Percentiles rank a stretch among this genome's conserved stretches.
Evolutionary conservation across 2,113 vertebrate species (phyloP).

Genomic region (Nanorana parkeri): DNA sequence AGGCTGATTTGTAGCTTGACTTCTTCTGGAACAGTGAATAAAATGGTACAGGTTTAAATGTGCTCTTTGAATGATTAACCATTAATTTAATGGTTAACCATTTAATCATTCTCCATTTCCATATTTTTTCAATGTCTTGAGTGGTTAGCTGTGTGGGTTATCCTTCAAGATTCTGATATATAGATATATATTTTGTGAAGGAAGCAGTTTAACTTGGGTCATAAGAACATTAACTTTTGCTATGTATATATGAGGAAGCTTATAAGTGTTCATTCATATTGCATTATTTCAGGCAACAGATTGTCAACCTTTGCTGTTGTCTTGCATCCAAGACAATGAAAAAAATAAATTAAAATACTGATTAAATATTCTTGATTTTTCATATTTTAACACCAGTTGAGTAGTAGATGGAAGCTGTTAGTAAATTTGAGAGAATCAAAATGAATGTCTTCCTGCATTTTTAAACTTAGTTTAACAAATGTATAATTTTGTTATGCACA

Average conservation of each 20-base stretch:
- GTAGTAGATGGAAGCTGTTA: conserved; percentile 16
- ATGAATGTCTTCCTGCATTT: conserved; percentile 78
- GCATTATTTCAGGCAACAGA: conserved; percentile 50
- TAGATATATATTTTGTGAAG: conserved; percentile 56
- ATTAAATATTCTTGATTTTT: conserved; percentile 51
- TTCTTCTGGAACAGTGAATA: conserved; percentile 20
- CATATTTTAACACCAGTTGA: conserved; percentile 32
- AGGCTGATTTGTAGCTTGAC: conserved; percentile 60
- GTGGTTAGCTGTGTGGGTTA: conserved; percentile 35
- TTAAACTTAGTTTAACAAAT: conserved; percentile 80
- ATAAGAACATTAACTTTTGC: conserved; percentile 44
- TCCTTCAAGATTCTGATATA: conserved; percentile 49
- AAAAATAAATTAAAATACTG: conserved; percentile 44
- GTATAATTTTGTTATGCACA: conserved; percentile 84
- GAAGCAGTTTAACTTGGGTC: conserved; percentile 46
- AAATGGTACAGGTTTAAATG: conserved; percentile 51
- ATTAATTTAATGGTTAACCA: too few species aligned
- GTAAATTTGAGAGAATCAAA: conserved; percentile 49
- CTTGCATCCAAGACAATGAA: conserved; percentile 52
- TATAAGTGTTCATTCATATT: conserved; percentile 45
- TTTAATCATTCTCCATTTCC: conserved; percentile 34
- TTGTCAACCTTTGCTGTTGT: conserved; percentile 52
- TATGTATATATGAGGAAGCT: conserved; percentile 54
- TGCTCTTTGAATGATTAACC: conserved; percentile 17
- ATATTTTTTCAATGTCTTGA: conserved; percentile 33